Evolutionary conservation across 2,888 invertebrate species (phyloP).

Genomic region (Drosophila macrospina): DNA sequence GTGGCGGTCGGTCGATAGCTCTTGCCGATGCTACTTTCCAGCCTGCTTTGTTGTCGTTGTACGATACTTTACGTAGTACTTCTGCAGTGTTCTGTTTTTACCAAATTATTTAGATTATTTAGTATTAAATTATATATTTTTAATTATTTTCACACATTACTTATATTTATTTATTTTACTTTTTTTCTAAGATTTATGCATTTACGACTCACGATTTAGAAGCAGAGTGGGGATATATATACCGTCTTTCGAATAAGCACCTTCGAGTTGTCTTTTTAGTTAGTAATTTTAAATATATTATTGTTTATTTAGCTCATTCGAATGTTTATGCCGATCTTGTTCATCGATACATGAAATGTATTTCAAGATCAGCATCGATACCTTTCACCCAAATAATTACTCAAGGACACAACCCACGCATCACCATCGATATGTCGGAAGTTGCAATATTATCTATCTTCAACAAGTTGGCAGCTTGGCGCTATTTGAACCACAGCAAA

Average conservation of each 20-base stretch:
- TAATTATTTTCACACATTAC: too few relatives aligned
- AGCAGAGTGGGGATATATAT: too few relatives aligned
- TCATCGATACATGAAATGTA: background rate
- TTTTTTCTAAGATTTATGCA: too few relatives aligned
- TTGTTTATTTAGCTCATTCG: background rate
- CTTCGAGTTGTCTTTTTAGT: too few relatives aligned
- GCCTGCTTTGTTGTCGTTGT: background rate
- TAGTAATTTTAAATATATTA: too few relatives aligned
- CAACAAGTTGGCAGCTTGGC: constrained; percentile 36
- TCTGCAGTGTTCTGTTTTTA: too few relatives aligned
- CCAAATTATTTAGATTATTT: too few relatives aligned
- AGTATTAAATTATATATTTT: too few relatives aligned
- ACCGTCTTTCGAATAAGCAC: too few relatives aligned
- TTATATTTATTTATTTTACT: too few relatives aligned
- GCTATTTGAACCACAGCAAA: background rate
- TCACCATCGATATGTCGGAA: background rate
- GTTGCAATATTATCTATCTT: background rate
- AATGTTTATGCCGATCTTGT: background rate
- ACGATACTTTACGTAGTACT: too few relatives aligned
- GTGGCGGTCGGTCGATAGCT: constrained; percentile 29
- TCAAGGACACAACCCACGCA: background rate
- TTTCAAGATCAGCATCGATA: background rate
- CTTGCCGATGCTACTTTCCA: background rate
- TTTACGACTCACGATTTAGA: too few relatives aligned
- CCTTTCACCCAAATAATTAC: background rate